Base-by-base conservation (phyloP, 2,113 vertebrate genomes). In the Scartelaos histophorus region DNA sequence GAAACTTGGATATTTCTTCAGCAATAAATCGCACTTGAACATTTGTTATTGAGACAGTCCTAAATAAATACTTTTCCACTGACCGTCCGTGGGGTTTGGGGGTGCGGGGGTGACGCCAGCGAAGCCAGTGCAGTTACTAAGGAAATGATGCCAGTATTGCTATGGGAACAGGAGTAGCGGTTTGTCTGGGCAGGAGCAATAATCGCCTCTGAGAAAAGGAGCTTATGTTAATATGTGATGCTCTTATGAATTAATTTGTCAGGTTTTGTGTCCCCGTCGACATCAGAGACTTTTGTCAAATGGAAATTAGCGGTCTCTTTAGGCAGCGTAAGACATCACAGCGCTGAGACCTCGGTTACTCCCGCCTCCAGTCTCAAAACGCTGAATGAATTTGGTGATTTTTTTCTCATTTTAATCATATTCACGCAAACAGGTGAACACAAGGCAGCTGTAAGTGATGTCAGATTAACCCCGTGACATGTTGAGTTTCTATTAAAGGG, bases 211-310 rank as follows among this genome's bases (percentile, higher is more conserved):
- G 83, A 88, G 83, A 86, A 85, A n/a, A 90, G 87, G 80, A 83
- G 87, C 84, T 89, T 86, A 88, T 87, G 86, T 58, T 90, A 88
- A 91, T 89, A 79, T 89, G 74, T 21, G 67, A 89, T 85, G 87
- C 81, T 88, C 82, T 90, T 87, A 89, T 88, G 79, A 88, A 85
- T 89, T 89, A 80, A 91, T 88, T 85, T 89, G 83, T 88, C 78
- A 81, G 85, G 83, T 82, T 87, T 87, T 87, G 85, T 85, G 79
- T 86, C 79, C 82, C 77, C 19, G 73, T 76, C 88, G 88, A 88
- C 85, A 87, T 88, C 78, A 87, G 71, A 83, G 75, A 89, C 79
- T 86, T 85, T 82, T 80, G 85, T 88, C 85, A 82, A 83, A 83
- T 80, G 74, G 64, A 84, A 88, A 88, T 89, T 84, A 82, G 78